Percentiles rank a stretch among this genome's conserved stretches.
Evolutionary conservation across 2,113 vertebrate species (phyloP).

Genomic region (Aix galericulata): DNA sequence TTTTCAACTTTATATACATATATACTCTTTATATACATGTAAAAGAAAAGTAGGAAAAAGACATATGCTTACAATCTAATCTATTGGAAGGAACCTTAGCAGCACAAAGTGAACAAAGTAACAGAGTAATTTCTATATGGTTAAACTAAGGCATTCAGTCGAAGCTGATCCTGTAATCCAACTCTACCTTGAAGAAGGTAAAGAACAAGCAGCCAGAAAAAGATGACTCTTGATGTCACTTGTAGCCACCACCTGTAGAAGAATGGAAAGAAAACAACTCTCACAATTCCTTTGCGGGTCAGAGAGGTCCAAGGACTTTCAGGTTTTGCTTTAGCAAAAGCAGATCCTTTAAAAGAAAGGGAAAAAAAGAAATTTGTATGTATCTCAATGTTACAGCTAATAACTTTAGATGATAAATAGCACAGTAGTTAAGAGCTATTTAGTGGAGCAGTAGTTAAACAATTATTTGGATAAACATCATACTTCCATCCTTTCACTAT

Average conservation of each 20-base stretch:
- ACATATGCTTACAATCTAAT: background rate
- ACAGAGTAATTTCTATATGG: background rate
- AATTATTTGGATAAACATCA: background rate
- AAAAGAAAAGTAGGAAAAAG: background rate
- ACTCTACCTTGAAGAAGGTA: constrained; percentile 94
- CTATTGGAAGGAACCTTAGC: background rate
- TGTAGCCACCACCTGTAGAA: constrained; percentile 99
- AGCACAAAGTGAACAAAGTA: background rate
- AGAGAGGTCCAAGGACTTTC: constrained; percentile 98
- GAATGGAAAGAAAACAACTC: constrained; percentile 97
- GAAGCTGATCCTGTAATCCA: constrained; percentile 1
- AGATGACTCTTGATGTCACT: constrained; percentile 95
- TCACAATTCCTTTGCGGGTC: constrained; percentile 95
- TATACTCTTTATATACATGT: background rate
- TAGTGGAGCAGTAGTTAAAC: background rate
- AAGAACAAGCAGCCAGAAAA: constrained; percentile 91
- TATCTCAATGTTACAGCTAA: background rate
- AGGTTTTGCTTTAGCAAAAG: constrained; percentile 98
- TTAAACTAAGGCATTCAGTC: constrained; percentile 9
- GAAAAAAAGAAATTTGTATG: background rate
- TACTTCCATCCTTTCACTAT: background rate
- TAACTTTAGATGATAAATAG: background rate
- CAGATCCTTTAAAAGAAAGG: constrained; percentile 84
- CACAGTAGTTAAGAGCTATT: background rate
- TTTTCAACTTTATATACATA: background rate